A percentile compares a stretch with the other conserved stretches of the same genome.
Evolutionary conservation across 37 sponge, comb jelly and placozoan species (phyloP).

Genomic region (Ephydatia muelleri): DNA sequence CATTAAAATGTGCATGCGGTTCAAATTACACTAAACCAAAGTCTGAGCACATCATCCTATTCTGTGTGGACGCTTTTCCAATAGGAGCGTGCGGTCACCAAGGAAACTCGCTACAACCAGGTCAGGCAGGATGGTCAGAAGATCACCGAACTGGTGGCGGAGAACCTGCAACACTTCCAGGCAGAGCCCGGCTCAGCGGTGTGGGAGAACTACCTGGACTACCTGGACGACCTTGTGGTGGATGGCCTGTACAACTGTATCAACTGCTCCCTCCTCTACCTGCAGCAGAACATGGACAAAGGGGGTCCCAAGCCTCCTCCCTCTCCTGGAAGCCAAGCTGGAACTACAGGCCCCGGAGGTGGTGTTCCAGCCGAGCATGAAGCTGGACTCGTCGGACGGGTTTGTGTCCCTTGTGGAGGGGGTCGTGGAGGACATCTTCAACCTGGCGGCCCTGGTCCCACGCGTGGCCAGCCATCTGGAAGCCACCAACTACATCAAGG

Average conservation of each 20-base stretch:
- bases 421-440: constrained; percentile 66
- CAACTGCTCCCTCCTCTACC: too few species aligned
- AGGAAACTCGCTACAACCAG: constrained; percentile 67
- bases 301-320: constrained; percentile 72
- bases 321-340: constrained; percentile 88
- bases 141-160: constrained; percentile 79
- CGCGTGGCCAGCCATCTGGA: constrained; percentile 81
- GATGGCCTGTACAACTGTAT: constrained; percentile 94
- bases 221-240: constrained; percentile 91
- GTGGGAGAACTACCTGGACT: constrained; percentile 90
- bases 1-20: too few species aligned
- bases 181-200: constrained; percentile 79
- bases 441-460: constrained; percentile 78
- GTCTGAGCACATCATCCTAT: too few species aligned
- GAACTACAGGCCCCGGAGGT: constrained; percentile 95
- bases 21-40: too few species aligned
- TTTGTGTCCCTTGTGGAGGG: constrained; percentile 72
- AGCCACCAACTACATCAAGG: constrained; percentile 77
- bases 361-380: constrained; percentile 89
- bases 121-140: constrained; percentile 73
- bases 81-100: constrained; percentile 68
- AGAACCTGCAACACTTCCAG: constrained; percentile 39
- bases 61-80: too few species aligned
- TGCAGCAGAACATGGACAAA: constrained; percentile 80
- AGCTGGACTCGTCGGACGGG: constrained; percentile 48